Evolutionary conservation across 1,140 invertebrate genomes (phyloP), one percentile per base, ranked within the genome.

Genomic region (Cotesia chilonis): DNA sequence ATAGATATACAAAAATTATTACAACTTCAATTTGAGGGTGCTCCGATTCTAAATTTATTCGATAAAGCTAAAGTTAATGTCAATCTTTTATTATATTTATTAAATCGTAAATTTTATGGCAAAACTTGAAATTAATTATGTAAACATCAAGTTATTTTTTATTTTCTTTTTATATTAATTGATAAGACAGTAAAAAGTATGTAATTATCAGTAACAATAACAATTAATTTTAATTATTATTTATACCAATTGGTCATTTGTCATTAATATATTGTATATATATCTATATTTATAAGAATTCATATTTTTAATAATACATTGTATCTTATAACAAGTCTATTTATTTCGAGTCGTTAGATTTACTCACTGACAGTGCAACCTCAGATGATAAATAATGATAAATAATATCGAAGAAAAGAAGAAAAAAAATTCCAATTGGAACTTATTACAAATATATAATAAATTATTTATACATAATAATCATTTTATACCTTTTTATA

Each of bases 71-170:
- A 92, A 83, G 89, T 94, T 63, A 94, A 94, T 79, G 92, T 94
- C 20, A 94, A 95, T 83, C 87, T 94, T 37, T 84, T 94, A 5
- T 88, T 95, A 55, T 92, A 92, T 82, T 88, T 95, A 66, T 84
- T 95, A 10, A 94, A 94, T 83, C 90, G 90, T 70, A 95, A 95
- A 83, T 94, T 94, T 85, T 94, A 94, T 80, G 90, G 91, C 52
- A 91, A 92, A 80, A 85, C 78, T 20, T 82, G 71, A 54, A 52
- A 12, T 55, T 55, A 14, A n/a, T 6, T 9, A 64, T 14, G 0
- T 14, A 14, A 28, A 9, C 20, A 61, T 61, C 59, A 20, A 61
- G 35, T 20, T 35, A 61, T 2, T 61, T 61, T 20, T 61, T 20
- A 61, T 61, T 28, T 47, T 47, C 10, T 47, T 47, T 47, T 9